Percentiles rank a stretch among this genome's conserved stretches.
Evolutionary conservation across 1,140 invertebrate genomes (phyloP).

Genomic region (Euglossa dilemma): DNA sequence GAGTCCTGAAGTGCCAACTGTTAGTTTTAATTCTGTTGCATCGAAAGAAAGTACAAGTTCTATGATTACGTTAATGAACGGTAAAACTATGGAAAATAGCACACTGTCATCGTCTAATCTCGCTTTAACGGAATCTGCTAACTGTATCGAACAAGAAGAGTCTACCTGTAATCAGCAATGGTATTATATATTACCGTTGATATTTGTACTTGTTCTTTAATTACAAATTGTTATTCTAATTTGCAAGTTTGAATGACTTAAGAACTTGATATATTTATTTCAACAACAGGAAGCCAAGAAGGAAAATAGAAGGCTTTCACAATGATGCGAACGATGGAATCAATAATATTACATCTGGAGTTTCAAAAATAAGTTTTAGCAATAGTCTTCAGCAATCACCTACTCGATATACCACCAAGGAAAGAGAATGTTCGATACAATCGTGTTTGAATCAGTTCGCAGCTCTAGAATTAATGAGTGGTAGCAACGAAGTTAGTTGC

Average conservation of each 20-base stretch:
- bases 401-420: constrained; percentile 86
- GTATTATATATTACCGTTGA: neutral
- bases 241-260: neutral
- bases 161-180: neutral
- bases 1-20: constrained; percentile 67
- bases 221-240: neutral
- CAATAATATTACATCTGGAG: constrained; percentile 61
- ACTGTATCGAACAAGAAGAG: constrained; percentile 3
- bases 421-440: constrained; percentile 91
- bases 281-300: neutral
- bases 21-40: constrained; percentile 65
- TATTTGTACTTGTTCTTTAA: too few relatives aligned
- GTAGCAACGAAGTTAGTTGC: constrained; percentile 96
- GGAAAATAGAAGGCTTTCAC: constrained; percentile 1
- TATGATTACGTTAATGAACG: constrained; percentile 19
- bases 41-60: constrained; percentile 74
- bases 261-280: neutral
- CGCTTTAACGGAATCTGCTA: constrained; percentile 24
- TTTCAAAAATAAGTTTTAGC: constrained; percentile 66
- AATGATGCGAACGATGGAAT: constrained; percentile 43
- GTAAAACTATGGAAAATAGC: constrained; percentile 26
- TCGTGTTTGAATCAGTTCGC: constrained; percentile 97
- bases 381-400: constrained; percentile 56
- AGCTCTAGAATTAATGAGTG: constrained; percentile 92
- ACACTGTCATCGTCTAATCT: constrained; percentile 18